Conservation (phyloP, 2,797 vertebrate species). For the Characodon lateralis region DNA sequence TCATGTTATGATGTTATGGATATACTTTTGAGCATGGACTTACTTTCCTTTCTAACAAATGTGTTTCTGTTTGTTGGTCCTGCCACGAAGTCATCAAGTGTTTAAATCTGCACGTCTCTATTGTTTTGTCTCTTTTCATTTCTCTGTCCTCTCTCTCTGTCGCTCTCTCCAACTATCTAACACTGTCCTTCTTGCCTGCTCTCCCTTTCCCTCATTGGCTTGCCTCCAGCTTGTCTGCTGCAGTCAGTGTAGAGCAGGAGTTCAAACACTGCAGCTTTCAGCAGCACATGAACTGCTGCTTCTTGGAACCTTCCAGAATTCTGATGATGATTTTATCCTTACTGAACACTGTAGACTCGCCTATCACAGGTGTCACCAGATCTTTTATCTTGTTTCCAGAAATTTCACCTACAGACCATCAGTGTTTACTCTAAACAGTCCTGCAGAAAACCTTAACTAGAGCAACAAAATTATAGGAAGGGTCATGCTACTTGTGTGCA, state of each 20-base stretch:
- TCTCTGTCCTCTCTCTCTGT: conserved; percentile 21
- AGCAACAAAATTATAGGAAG: conserved; percentile 34
- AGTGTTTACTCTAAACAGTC: conserved; percentile 33
- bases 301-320: conserved; percentile 65
- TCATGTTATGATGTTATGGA: conserved; percentile 76
- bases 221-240: conserved; percentile 77
- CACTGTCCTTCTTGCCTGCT: conserved; percentile 39
- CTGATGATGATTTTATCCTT: conserved; percentile 43
- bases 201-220: conserved; percentile 62
- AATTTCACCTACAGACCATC: conserved; percentile 32
- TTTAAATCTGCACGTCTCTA: conserved; percentile 37
- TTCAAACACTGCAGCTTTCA: conserved; percentile 75
- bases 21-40: conserved; percentile 69
- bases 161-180: conserved; percentile 17
- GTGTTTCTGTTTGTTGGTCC: conserved; percentile 45
- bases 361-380: background rate
- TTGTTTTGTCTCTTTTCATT: conserved; percentile 58
- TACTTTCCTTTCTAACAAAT: conserved; percentile 37
- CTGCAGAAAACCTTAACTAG: conserved; percentile 35
- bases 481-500: conserved; percentile 30
- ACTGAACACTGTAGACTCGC: background rate
- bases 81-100: conserved; percentile 30
- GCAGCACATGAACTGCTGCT: conserved; percentile 54
- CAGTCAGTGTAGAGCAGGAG: conserved; percentile 67
- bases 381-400: conserved; percentile 17